These are phyloP conservation scores for Siniperca knerii DNA, from an alignment of 2,113 vertebrate species.

Conservation along the genomic window DNA sequence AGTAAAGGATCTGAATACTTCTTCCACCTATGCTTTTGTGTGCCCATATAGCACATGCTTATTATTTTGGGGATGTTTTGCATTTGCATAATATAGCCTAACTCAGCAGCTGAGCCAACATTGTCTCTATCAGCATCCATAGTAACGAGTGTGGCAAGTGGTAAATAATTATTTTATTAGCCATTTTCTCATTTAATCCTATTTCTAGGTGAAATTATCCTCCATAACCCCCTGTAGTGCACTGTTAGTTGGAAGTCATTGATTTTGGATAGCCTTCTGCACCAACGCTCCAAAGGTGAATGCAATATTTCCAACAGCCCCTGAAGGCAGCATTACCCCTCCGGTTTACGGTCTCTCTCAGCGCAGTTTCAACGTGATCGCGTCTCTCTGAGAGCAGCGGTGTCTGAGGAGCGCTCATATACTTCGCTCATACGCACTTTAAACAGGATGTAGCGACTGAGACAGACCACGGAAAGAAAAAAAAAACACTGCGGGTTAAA, in stretches of 20 bases:
- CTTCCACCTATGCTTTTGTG: not conserved
- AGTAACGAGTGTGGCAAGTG: not conserved
- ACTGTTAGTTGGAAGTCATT: not conserved
- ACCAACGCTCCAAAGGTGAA: rapidly evolving
- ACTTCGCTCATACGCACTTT: constrained; percentile 47
- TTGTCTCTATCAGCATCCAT: not conserved
- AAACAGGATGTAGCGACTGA: constrained; percentile 74
- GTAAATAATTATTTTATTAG: not conserved
- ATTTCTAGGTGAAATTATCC: not conserved
- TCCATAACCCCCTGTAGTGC: not conserved
- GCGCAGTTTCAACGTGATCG: constrained; percentile 55
- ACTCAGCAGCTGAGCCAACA: not conserved
- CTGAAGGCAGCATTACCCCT: constrained; percentile 58
- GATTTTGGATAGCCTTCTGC: not conserved
- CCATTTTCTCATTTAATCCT: not conserved
- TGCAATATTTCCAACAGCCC: not conserved
- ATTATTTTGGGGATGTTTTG: not conserved
- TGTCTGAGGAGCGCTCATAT: constrained; percentile 22
- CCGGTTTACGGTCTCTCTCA: constrained; percentile 11
- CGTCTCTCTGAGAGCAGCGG: constrained; percentile 9
- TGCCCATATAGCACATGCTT: not conserved
- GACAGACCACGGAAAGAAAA: constrained; percentile 18
- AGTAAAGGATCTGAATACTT: not conserved
- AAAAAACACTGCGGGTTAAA: not conserved
- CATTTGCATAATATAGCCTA: not conserved